Evolutionary conservation across 2,113 vertebrate species (phyloP), one percentile per base, ranked within the genome.

Genomic region (Takifugu bimaculatus): DNA sequence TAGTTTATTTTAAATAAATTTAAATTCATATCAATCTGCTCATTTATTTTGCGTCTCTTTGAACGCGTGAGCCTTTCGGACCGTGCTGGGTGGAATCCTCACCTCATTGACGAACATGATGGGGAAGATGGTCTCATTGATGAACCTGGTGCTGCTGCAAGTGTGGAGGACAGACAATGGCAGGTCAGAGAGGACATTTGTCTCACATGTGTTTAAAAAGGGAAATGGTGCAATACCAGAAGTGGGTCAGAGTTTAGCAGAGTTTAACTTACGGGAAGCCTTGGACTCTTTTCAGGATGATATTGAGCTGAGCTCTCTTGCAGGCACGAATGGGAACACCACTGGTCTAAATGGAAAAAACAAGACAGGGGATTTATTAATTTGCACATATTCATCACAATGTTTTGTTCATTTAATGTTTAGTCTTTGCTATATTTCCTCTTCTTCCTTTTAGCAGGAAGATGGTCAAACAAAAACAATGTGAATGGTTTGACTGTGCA

Each of bases 71-170:
- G 26, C 2, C 15, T 27, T 3, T 51, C 43, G 6, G 27, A 27
- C 4, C 13, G 27, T 3, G 20, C 14, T 27, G 2, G 29, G 13
- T 2, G 3, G 25, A 7, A 43, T 5, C 10, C 88, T 76, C 76
- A 92, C 91, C 91, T 92, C 90, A 14, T 92, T 92, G 66, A 92
- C 89, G 26, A 89, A 92, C 91, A 92, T 91, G 70, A 92, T 90
- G 26, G 91, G 91, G 80, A 92, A 92, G 79, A 92, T 91, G 28
- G 89, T 92, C 55, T 90, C 78, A 2, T 88, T 90, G 54, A 92
- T 67, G 35, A 51, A 57, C 63, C 60, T 90, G 1, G 91, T 92
- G 71, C 79, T 70, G 3, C 91, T 92, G 78, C 1, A 54, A 62
- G 57, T 25, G 0, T 5, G 32, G 52, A 60, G 26, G 35, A 61